A percentile compares a stretch with the other conserved stretches of the same genome.
phyloP scores from a whole-genome alignment of 2,113 vertebrate species.

The Gymnarchus niloticus region DNA sequence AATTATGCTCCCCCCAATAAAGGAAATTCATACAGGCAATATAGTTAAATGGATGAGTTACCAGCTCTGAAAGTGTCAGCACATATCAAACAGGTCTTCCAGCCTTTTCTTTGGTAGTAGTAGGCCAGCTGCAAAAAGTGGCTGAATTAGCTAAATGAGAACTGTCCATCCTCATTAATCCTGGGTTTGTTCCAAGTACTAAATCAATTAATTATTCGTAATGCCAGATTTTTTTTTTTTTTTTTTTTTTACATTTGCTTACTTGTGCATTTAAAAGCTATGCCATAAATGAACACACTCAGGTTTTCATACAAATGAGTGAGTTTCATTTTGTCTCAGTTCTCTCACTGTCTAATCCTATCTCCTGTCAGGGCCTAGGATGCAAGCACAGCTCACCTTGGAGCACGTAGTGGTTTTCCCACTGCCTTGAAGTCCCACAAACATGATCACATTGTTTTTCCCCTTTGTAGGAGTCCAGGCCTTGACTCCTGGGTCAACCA shows the following conservation, averaged over 20 bases:
- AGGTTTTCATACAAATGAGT: neutral
- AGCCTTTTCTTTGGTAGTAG: conserved; percentile 97
- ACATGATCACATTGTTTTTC: conserved; percentile 98
- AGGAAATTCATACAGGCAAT: neutral
- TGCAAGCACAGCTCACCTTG: conserved; percentile 67
- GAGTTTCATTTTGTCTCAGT: neutral
- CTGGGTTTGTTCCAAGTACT: too few species aligned
- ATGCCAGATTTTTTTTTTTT: too few species aligned
- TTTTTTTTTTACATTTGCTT: neutral
- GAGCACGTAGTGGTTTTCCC: conserved; percentile 98
- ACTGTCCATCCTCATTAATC: neutral
- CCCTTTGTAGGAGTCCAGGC: conserved; percentile 98
- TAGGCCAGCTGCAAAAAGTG: conserved; percentile 78
- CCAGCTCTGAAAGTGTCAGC: conserved; percentile 98
- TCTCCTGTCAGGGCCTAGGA: neutral
- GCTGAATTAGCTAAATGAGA: neutral
- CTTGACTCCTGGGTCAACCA: conserved; percentile 97
- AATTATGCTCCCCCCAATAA: neutral
- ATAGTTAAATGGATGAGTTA: conserved; percentile 41
- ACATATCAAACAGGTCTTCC: conserved; percentile 98
- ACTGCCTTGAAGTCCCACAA: conserved; percentile 95
- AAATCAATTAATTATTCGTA: too few species aligned
- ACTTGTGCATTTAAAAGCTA: neutral
- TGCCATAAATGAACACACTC: neutral
- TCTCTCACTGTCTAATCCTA: neutral